These are phyloP conservation scores for Entelurus aequoreus DNA, from an alignment of 2,113 vertebrate genomes.

Conservation along the genomic window DNA sequence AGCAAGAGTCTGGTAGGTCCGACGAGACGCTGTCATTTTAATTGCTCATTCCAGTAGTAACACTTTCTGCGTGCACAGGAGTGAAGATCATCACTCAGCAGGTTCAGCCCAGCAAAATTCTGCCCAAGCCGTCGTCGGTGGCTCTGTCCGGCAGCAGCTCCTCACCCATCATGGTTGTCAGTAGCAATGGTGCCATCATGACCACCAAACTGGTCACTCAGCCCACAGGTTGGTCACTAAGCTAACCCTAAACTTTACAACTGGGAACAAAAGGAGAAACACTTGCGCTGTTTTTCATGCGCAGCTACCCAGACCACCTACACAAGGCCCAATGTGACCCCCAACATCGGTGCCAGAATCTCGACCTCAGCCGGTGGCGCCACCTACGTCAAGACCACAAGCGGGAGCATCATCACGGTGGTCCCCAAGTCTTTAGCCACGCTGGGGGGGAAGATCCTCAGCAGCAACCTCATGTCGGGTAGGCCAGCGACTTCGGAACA, in stretches of 20 bases:
- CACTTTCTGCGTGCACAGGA: slow-evolving; percentile 65
- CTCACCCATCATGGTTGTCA: slow-evolving; percentile 97
- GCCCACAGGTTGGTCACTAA: slow-evolving; percentile 77
- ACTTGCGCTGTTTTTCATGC: background rate
- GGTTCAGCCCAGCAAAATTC: slow-evolving; percentile 97
- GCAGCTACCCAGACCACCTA: slow-evolving; percentile 86
- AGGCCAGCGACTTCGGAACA: slow-evolving; percentile 30
- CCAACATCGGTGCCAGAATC: slow-evolving; percentile 82
- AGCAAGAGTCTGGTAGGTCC: slow-evolving; percentile 90
- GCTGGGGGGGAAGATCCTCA: slow-evolving; percentile 94
- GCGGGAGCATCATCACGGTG: slow-evolving; percentile 97
- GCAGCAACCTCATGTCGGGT: slow-evolving; percentile 96
- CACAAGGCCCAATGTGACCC: slow-evolving; percentile 82
- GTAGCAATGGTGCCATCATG: slow-evolving; percentile 98
- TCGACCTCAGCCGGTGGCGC: slow-evolving; percentile 83
- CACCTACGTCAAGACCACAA: slow-evolving; percentile 96
- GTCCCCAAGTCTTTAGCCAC: slow-evolving; percentile 95
- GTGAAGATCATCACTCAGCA: slow-evolving; percentile 99
- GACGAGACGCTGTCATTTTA: background rate
- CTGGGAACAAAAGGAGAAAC: background rate
- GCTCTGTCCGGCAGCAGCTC: slow-evolving; percentile 87
- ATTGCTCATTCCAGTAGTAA: background rate
- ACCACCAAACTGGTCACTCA: slow-evolving; percentile 95
- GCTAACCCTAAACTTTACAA: background rate
- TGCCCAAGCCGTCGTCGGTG: slow-evolving; percentile 92